Evolutionary conservation across 2,888 invertebrate genomes (phyloP).

Genomic region (Nymphalis c-album): DNA sequence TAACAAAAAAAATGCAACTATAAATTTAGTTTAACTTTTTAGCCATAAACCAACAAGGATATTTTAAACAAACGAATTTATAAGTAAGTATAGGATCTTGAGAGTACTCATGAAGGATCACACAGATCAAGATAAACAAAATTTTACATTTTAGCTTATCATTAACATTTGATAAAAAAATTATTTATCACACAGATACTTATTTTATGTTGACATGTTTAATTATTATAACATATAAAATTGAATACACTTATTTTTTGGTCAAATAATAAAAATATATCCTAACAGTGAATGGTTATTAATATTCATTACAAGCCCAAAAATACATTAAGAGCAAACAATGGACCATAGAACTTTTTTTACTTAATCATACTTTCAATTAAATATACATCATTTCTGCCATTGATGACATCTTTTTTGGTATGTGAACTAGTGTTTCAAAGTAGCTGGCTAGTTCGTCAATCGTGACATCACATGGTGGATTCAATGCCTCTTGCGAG

Average conservation of each 20-base stretch:
- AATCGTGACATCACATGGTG: constrained; percentile 92
- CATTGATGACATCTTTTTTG: constrained; percentile 98
- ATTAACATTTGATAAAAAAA: too few species aligned
- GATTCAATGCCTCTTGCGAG: constrained; percentile 89
- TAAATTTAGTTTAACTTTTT: too few species aligned
- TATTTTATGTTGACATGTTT: not conserved
- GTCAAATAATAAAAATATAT: constrained; percentile 5
- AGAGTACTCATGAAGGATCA: too few species aligned
- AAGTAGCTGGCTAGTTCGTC: constrained; percentile 97
- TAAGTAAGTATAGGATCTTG: too few species aligned
- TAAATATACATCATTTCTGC: constrained; percentile 99
- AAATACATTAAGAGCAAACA: constrained; percentile 22
- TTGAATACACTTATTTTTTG: constrained; percentile 8
- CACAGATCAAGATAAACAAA: too few species aligned
- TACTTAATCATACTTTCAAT: constrained; percentile 42
- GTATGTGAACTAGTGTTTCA: constrained; percentile 97
- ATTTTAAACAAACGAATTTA: too few species aligned
- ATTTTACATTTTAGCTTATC: too few species aligned
- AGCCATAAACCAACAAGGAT: too few species aligned
- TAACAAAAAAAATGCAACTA: too few species aligned
- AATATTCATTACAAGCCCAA: constrained; percentile 10
- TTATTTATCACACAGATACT: not conserved
- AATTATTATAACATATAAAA: constrained; percentile 2
- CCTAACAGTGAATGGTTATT: not conserved
- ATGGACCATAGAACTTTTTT: constrained; percentile 30